Evolutionary conservation across 2,113 vertebrate species (phyloP).

Genomic region (Mandrillus leucophaeus): DNA sequence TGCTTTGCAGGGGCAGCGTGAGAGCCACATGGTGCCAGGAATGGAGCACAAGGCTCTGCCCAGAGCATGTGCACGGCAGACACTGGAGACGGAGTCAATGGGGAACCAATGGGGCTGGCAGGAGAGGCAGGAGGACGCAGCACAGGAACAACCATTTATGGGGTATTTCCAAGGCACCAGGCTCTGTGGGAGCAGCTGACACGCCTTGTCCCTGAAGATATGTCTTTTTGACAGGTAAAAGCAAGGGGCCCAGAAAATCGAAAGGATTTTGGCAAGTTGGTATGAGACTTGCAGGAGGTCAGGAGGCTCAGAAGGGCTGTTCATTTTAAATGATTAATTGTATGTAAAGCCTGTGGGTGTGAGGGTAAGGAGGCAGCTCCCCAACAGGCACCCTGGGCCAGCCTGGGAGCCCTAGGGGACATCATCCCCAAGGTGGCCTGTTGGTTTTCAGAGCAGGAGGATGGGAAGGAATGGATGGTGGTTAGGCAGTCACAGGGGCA

Average conservation of each 20-base stretch:
- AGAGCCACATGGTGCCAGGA: not conserved
- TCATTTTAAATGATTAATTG: no score
- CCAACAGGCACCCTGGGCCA: rapidly evolving
- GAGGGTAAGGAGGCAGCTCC: not conserved
- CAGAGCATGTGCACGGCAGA: not conserved
- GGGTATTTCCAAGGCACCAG: not conserved
- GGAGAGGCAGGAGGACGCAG: not conserved
- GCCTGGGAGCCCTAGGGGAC: not conserved
- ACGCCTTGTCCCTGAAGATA: not conserved
- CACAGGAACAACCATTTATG: not conserved
- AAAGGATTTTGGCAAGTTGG: not conserved
- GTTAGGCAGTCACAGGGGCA: not conserved
- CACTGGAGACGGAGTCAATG: not conserved
- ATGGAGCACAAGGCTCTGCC: rapidly evolving
- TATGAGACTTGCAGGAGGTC: not conserved
- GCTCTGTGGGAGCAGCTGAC: not conserved
- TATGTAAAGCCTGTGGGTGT: not conserved
- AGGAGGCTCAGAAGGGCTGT: not conserved
- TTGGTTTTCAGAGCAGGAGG: not conserved
- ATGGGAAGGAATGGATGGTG: not conserved
- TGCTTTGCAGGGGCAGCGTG: not conserved
- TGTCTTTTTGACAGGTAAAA: not conserved
- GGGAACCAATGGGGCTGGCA: rapidly evolving
- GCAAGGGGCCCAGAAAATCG: not conserved
- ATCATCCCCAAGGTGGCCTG: no score